Percentiles rank a stretch among this genome's conserved stretches.
Evolutionary conservation across 2,888 invertebrate genomes (phyloP).

Genomic region (Sycophila texana): DNA sequence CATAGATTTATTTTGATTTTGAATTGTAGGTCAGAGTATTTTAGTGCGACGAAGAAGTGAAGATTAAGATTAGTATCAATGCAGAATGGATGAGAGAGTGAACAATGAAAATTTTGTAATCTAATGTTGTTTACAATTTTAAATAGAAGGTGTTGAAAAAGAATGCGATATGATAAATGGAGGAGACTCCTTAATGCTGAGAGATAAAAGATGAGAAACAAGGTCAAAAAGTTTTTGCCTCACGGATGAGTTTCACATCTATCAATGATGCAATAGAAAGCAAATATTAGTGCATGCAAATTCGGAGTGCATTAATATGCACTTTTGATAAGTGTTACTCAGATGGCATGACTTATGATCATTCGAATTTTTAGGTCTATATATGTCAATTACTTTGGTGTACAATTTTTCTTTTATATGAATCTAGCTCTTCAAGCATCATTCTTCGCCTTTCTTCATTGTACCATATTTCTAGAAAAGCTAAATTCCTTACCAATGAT

Average conservation of each 20-base stretch:
- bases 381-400: not conserved
- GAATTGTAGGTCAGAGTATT: too few species aligned
- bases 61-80: too few species aligned
- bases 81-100: too few species aligned
- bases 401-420: slow-evolving; percentile 7
- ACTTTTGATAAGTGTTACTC: slow-evolving; percentile 14
- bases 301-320: slow-evolving; percentile 1
- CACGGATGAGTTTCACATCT: slow-evolving; percentile 20
- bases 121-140: too few species aligned
- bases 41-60: too few species aligned
- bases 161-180: too few species aligned
- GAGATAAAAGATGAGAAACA: slow-evolving; percentile 21
- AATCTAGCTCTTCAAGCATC: not conserved
- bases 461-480: not conserved
- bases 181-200: too few species aligned
- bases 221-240: slow-evolving; percentile 32
- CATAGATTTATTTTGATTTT: too few species aligned
- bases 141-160: too few species aligned
- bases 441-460: too few species aligned
- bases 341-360: slow-evolving; percentile 17
- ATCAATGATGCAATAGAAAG: slow-evolving; percentile 51
- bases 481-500: slow-evolving; percentile 73
- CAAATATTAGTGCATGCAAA: slow-evolving; percentile 47
- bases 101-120: too few species aligned
- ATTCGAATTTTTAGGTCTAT: slow-evolving; percentile 12